Evolutionary conservation across 2,113 vertebrate genomes (phyloP), one percentile per base, ranked within the genome.

Genomic region (Plotosus lineatus): DNA sequence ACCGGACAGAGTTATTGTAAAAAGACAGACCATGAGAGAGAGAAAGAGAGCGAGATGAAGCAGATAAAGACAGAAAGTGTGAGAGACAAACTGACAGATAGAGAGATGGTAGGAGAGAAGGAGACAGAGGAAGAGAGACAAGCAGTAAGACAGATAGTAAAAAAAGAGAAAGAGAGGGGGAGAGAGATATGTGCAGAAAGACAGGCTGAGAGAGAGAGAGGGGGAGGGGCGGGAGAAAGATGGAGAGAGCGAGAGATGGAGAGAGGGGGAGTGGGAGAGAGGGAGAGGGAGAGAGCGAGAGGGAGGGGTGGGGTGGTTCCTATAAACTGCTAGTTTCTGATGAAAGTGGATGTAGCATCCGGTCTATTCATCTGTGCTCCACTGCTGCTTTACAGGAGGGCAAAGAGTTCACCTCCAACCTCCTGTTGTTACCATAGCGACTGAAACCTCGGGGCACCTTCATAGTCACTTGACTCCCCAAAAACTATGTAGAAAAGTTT

Each of bases 351-450:
- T 65, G 60, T 21, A 68, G 77, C 61, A 68, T 69, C 63, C 36
- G n/a, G 77, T 53, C 65, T 56, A 21, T 56, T 69, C 50, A 56
- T 69, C 38, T 28, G 66, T 28, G 63, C 28, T 69, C 51, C 75
- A 50, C 63, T 46, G 50, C 77, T 79, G 15, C 38, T 69, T 79
- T 69, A 79, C 17, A n/a, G 17, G 33, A 79, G 65, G 63, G 50
- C 65, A 79, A 69, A 56, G 65, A 69, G 63, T 69, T 79, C n/a
- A 53, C 36, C 65, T 71, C n/a, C 38, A n/a, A 69, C 80, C 53
- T 83, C 44, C 36, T 81, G 69, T 87, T 84, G 69, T 87, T 84
- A 72, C 87, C 75, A 84, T 84, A 87, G 83, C 75, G 77, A 90
- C 85, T 21, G 53, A 31, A 82, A 79, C 61, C 82, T 50, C 55